Evolutionary conservation across 2,797 vertebrate species (phyloP), one percentile per base, ranked within the genome.

Genomic region (Pseudochaenichthys georgianus): DNA sequence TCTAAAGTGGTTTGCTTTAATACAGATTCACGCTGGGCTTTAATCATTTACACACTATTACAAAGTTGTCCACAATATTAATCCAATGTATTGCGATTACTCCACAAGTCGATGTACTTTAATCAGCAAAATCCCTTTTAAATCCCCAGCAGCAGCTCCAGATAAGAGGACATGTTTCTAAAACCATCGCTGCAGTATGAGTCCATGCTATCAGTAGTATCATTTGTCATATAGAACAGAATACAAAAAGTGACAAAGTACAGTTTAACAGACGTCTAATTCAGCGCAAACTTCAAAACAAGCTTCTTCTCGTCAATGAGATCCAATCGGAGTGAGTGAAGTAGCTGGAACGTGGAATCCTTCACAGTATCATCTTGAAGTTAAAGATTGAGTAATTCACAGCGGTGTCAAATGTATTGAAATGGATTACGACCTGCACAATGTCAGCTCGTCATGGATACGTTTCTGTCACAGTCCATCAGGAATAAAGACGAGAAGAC

Each of bases 1-100:
- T n/a, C 21, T 47, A 28, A 28, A 38, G 0, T 17, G 41, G 73
- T 81, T 74, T 68, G 75, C 75, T 82, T 64, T 55, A 7, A 8
- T 48, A 28, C 47, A 19, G 13, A n/a, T 46, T 76, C 28, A 59
- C 46, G 15, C 45, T 17, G 17, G 42, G 15, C 9, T 48, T 43
- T 31, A 10, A 47, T 38, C 8, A 38, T 47, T 34, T n/a, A 63
- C 43, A 7, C 15, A 21, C 28, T 23, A 23, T 46, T 10, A 52
- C 23, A 13, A 13, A 23, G 52, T 9, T 4, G 48, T 51, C 41
- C 41, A 15, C 28, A 60, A 46, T 54, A 19, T 4, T 4, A 3
- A 45, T 57, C 34, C 34, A 38, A 38, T 38, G 34, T 10, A 45
- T n/a, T 13, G 38, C 16, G 17, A 16, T 41, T 16, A 50, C 47